Evolutionary conservation across 2,113 vertebrate species (phyloP).

Genomic region (Rissa tridactyla): DNA sequence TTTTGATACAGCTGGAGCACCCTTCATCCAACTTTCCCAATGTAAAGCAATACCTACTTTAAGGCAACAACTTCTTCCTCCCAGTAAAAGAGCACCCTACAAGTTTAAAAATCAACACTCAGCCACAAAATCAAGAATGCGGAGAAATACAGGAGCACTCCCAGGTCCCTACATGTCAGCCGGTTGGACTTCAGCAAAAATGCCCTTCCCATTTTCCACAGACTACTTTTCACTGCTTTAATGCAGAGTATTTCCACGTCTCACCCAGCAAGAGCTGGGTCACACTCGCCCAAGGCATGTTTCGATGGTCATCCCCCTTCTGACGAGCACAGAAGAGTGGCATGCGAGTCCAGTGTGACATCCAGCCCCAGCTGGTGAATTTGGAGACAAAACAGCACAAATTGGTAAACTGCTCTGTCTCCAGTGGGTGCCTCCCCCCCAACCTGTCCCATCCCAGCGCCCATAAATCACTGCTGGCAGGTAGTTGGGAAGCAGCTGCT

Average conservation of each 20-base stretch:
- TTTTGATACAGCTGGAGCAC: neutral
- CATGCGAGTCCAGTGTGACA: neutral
- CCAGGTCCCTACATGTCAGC: neutral
- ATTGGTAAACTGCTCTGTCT: neutral
- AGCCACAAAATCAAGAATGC: neutral
- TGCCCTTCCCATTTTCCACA: neutral
- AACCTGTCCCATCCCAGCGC: neutral
- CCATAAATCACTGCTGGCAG: conserved; percentile 91
- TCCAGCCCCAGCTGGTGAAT: neutral
- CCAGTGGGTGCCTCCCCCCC: neutral
- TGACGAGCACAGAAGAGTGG: neutral
- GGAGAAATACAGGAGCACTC: neutral
- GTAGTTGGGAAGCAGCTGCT: conserved; percentile 95
- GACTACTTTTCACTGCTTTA: neutral
- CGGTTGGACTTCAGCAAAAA: neutral
- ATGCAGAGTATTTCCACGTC: accelerated
- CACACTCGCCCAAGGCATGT: neutral
- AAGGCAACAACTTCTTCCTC: neutral
- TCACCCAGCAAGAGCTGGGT: neutral
- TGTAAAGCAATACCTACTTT: neutral
- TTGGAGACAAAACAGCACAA: neutral
- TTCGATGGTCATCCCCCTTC: neutral
- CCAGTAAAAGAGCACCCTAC: neutral
- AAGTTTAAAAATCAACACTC: neutral
- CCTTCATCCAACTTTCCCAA: neutral